Percentiles rank a stretch among this genome's conserved stretches.
Conservation (phyloP, 1,140 invertebrate genomes). For the Vollenhovia emeryi region DNA sequence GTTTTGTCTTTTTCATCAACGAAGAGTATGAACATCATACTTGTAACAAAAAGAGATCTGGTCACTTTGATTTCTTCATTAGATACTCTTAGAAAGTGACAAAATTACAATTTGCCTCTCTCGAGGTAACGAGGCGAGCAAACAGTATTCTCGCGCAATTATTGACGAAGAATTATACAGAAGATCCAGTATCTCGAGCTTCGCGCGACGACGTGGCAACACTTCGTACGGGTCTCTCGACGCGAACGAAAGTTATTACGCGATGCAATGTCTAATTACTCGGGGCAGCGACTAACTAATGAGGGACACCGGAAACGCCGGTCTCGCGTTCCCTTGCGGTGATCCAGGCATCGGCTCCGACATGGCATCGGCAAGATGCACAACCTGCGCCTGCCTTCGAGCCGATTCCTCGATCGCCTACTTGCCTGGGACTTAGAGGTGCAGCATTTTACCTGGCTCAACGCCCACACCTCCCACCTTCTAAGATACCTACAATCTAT, state of each 20-base stretch:
- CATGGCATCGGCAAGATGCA: slow-evolving; percentile 46
- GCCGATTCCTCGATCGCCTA: slow-evolving; percentile 72
- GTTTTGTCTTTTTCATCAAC: not conserved
- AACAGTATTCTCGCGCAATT: not conserved
- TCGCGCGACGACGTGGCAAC: too few relatives aligned
- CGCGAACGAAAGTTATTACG: slow-evolving; percentile 10
- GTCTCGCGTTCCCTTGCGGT: slow-evolving; percentile 4
- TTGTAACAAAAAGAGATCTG: not conserved
- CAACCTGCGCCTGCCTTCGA: slow-evolving; percentile 72
- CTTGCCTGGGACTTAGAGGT: slow-evolving; percentile 78
- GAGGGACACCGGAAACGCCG: slow-evolving; percentile 43
- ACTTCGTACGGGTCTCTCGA: not conserved
- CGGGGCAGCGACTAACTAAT: slow-evolving; percentile 36
- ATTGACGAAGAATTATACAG: not conserved
- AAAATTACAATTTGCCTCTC: not conserved
- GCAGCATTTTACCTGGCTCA: slow-evolving; percentile 80
- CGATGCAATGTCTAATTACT: slow-evolving; percentile 38
- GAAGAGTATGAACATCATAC: not conserved
- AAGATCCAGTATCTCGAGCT: not conserved
- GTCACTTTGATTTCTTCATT: not conserved
- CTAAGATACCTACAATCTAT: slow-evolving; percentile 12
- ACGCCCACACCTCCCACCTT: slow-evolving; percentile 79
- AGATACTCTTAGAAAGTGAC: not conserved
- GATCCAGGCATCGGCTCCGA: not conserved
- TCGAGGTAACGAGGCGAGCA: too few relatives aligned